Evolutionary conservation across 1,140 invertebrate genomes (phyloP).

Genomic region (Ridgeia piscesae): DNA sequence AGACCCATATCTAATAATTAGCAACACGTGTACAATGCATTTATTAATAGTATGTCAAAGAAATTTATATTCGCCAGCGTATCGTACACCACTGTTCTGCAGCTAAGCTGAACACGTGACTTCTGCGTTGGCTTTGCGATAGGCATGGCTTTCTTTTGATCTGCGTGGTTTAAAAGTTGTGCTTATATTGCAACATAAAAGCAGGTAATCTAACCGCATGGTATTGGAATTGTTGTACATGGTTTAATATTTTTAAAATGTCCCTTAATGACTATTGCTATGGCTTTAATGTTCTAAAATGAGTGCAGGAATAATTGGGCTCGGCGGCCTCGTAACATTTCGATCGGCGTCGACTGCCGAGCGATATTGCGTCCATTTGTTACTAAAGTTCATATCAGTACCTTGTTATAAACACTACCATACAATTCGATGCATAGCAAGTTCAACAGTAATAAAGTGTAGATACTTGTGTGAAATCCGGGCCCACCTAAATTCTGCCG

Average conservation of each 20-base stretch:
- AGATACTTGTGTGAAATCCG: too few species aligned
- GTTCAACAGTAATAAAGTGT: neutral
- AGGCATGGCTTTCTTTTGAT: conserved; percentile 5
- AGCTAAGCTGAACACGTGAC: neutral
- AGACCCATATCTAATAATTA: too few species aligned
- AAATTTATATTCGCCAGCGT: neutral
- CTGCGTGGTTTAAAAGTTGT: neutral
- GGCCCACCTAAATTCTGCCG: too few species aligned
- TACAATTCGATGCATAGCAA: neutral
- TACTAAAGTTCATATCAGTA: too few species aligned
- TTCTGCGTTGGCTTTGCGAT: neutral
- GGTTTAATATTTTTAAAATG: neutral
- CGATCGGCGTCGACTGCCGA: neutral
- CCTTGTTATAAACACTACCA: neutral
- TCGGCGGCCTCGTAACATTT: too few species aligned
- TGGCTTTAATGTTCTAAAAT: neutral
- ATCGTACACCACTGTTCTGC: neutral
- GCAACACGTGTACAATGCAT: too few species aligned
- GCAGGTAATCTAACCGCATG: neutral
- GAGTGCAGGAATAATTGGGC: neutral
- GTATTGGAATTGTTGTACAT: neutral
- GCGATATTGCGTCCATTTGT: neutral
- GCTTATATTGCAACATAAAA: neutral
- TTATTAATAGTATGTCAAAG: too few species aligned
- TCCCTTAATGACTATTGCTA: neutral